Percentiles rank a stretch among this genome's conserved stretches.
Evolutionary conservation across 2,888 invertebrate genomes (phyloP).

Genomic region (Helleia helle): DNA sequence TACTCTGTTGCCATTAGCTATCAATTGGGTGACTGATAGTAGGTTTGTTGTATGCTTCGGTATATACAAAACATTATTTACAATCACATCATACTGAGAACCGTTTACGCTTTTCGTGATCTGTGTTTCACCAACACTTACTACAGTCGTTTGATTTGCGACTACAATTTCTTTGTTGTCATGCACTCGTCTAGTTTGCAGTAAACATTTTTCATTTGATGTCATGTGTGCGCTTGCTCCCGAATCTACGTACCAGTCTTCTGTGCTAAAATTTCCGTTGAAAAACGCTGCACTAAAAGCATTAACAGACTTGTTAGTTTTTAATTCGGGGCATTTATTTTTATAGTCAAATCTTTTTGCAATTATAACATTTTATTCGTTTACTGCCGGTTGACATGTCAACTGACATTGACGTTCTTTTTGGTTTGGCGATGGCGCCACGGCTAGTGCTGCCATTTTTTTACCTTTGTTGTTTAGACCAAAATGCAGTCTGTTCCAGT

Average conservation of each 20-base stretch:
- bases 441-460: too few relatives aligned
- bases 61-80: conserved; percentile 18
- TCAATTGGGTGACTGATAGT: conserved; percentile 19
- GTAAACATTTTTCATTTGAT: conserved; percentile 17
- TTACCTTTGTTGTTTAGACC: too few relatives aligned
- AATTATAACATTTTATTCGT: conserved; percentile 11
- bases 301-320: not conserved
- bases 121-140: conserved; percentile 14
- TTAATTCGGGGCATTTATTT: conserved; percentile 8
- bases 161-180: conserved; percentile 21
- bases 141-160: conserved; percentile 22
- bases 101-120: conserved; percentile 4
- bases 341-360: conserved; percentile 10
- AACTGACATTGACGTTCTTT: conserved; percentile 2
- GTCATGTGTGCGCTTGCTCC: conserved; percentile 22
- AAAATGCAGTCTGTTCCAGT: too few relatives aligned
- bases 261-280: not conserved
- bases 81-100: conserved; percentile 10
- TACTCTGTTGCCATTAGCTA: conserved; percentile 19
- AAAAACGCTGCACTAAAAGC: conserved; percentile 7
- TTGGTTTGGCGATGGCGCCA: too few relatives aligned
- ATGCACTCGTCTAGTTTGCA: conserved; percentile 14
- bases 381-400: not conserved
- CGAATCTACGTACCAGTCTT: conserved; percentile 19
- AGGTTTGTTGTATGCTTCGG: conserved; percentile 19